These are phyloP conservation scores for Serilophus lunatus DNA, from an alignment of 2,113 vertebrate species.

Conservation along the genomic window DNA sequence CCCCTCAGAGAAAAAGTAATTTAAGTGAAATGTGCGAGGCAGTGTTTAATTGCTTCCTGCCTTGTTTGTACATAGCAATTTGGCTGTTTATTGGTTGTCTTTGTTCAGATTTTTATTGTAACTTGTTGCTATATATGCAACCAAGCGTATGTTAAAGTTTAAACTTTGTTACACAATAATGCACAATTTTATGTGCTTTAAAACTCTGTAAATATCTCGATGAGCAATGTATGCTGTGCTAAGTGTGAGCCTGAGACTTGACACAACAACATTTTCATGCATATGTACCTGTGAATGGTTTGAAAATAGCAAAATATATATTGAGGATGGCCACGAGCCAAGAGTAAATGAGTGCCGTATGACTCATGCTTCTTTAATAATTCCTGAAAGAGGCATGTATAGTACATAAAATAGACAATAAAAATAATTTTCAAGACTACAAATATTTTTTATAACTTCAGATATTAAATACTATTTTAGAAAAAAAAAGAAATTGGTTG, in stretches of 20 bases:
- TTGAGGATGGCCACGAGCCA: slow-evolving; percentile 52
- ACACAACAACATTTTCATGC: slow-evolving; percentile 72
- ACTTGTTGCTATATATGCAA: slow-evolving; percentile 74
- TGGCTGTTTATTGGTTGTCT: slow-evolving; percentile 73
- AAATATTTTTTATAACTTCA: slow-evolving; percentile 82
- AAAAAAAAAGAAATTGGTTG: slow-evolving; percentile 56
- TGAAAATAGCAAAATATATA: slow-evolving; percentile 69
- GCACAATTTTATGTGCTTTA: slow-evolving; percentile 81
- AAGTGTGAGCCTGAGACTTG: slow-evolving; percentile 64
- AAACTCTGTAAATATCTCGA: slow-evolving; percentile 70
- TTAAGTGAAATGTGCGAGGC: slow-evolving; percentile 60
- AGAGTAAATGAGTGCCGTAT: slow-evolving; percentile 58
- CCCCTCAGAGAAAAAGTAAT: slow-evolving; percentile 64
- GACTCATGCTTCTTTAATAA: slow-evolving; percentile 67
- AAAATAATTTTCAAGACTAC: slow-evolving; percentile 75
- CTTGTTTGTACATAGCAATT: slow-evolving; percentile 75
- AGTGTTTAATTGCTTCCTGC: slow-evolving; percentile 70
- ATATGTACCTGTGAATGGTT: slow-evolving; percentile 70
- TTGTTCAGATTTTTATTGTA: slow-evolving; percentile 74
- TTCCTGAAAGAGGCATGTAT: slow-evolving; percentile 69
- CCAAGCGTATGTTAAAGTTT: slow-evolving; percentile 67
- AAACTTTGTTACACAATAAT: slow-evolving; percentile 65
- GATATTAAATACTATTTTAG: slow-evolving; percentile 74
- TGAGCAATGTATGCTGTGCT: slow-evolving; percentile 62
- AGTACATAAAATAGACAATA: slow-evolving; percentile 70